Conservation (phyloP, 2,797 vertebrate species). For the Pseudomugil tenellus region DNA sequence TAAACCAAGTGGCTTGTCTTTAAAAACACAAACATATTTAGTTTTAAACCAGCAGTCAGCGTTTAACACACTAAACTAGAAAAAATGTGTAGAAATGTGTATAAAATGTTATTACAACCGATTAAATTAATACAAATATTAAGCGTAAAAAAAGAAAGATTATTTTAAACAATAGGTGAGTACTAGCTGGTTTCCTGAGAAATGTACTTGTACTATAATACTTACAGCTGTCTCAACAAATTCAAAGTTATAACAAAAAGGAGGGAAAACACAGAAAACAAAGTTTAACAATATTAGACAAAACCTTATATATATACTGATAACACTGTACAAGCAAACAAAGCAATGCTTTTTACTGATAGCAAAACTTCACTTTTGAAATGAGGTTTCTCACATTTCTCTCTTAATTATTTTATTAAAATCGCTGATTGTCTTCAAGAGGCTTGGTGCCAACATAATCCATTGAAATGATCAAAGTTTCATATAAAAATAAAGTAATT, state of each 20-base stretch:
- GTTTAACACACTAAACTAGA: slow-evolving; percentile 62
- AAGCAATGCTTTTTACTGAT: background rate
- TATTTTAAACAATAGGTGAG: slow-evolving; percentile 56
- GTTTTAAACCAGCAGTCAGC: slow-evolving; percentile 58
- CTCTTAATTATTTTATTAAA: background rate
- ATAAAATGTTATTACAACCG: slow-evolving; percentile 65
- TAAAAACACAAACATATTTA: slow-evolving; percentile 47
- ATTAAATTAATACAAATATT: slow-evolving; percentile 67
- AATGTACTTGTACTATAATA: slow-evolving; percentile 55
- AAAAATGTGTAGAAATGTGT: slow-evolving; percentile 62
- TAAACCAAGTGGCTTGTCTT: slow-evolving; percentile 51
- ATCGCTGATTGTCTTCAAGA: slow-evolving; percentile 61
- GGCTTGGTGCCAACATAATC: slow-evolving; percentile 49
- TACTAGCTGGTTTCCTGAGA: slow-evolving; percentile 80
- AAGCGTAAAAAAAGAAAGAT: slow-evolving; percentile 48
- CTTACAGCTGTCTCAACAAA: slow-evolving; percentile 54
- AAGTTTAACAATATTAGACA: slow-evolving; percentile 14
- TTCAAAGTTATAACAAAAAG: slow-evolving; percentile 31
- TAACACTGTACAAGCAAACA: slow-evolving; percentile 18
- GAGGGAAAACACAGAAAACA: slow-evolving; percentile 4
- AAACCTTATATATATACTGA: slow-evolving; percentile 22
- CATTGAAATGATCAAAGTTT: slow-evolving; percentile 25
- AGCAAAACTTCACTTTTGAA: slow-evolving; percentile 10
- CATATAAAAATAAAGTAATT: slow-evolving; percentile 25
- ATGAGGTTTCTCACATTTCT: slow-evolving; percentile 1